A percentile compares a stretch with the other conserved stretches of the same genome.
phyloP scores from a whole-genome alignment of 2,888 invertebrate genomes.

The Aelia acuminata region DNA sequence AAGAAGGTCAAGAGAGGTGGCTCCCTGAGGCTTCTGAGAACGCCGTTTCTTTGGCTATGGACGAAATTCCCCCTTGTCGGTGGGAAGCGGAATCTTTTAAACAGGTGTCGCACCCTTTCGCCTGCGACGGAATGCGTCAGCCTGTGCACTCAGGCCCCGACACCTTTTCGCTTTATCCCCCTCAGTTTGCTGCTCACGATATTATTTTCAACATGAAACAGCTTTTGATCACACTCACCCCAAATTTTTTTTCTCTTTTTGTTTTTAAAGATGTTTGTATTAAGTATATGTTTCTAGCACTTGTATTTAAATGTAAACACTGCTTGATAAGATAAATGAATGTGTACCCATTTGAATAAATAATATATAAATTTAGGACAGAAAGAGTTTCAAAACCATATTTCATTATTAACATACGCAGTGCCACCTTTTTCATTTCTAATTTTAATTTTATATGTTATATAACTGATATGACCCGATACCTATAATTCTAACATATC shows the following conservation, averaged over 20 bases:
- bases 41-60: constrained; percentile 31
- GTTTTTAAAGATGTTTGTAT: too few relatives aligned
- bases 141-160: not conserved
- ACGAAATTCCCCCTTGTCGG: constrained; percentile 34
- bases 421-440: too few relatives aligned
- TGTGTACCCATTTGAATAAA: too few relatives aligned
- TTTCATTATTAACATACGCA: too few relatives aligned
- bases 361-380: too few relatives aligned
- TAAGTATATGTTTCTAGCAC: too few relatives aligned
- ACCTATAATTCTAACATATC: too few relatives aligned
- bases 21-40: constrained; percentile 36
- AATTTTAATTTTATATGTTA: too few relatives aligned
- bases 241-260: not conserved
- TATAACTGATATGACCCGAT: too few relatives aligned
- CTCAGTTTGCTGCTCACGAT: not conserved
- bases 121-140: constrained; percentile 27
- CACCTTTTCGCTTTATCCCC: not conserved
- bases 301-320: too few relatives aligned
- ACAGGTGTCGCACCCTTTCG: constrained; percentile 47
- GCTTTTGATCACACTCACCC: not conserved
- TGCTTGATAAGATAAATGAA: too few relatives aligned
- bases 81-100: constrained; percentile 44
- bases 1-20: constrained; percentile 26
- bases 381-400: too few relatives aligned
- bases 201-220: not conserved